phyloP scores from a whole-genome alignment of 2,888 invertebrate genomes.

The Furcula furcula region DNA sequence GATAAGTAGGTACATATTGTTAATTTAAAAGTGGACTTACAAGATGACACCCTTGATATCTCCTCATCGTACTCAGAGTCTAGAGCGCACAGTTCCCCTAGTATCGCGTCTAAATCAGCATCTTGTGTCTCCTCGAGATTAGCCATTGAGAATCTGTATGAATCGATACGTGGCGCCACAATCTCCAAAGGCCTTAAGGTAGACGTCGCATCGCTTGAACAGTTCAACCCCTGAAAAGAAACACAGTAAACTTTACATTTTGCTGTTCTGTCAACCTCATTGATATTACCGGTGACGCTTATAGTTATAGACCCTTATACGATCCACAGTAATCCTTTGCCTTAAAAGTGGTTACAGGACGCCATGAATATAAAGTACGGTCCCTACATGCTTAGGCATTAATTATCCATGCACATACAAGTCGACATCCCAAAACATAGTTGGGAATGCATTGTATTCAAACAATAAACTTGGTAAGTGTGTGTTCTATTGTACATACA shows the following conservation, averaged over 20 bases:
- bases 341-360: constrained; percentile 32
- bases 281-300: constrained; percentile 1
- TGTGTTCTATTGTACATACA: no score
- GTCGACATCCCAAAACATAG: constrained; percentile 54
- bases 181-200: constrained; percentile 86
- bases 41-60: constrained; percentile 68
- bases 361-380: constrained; percentile 50
- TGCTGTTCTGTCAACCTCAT: constrained; percentile 1
- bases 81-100: constrained; percentile 96
- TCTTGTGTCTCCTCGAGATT: constrained; percentile 98
- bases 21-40: constrained; percentile 36
- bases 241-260: background rate
- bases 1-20: no score
- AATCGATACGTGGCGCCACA: constrained; percentile 92
- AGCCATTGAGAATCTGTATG: constrained; percentile 97
- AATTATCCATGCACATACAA: constrained; percentile 47
- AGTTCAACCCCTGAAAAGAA: constrained; percentile 86
- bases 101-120: constrained; percentile 97
- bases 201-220: constrained; percentile 67
- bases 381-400: constrained; percentile 44
- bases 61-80: constrained; percentile 86
- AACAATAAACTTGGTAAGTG: constrained; percentile 47
- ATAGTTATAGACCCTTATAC: constrained; percentile 8
- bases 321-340: constrained; percentile 40
- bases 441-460: constrained; percentile 51